Evolutionary conservation across 2,113 vertebrate species (phyloP).

Genomic region (Anolis sagrei): DNA sequence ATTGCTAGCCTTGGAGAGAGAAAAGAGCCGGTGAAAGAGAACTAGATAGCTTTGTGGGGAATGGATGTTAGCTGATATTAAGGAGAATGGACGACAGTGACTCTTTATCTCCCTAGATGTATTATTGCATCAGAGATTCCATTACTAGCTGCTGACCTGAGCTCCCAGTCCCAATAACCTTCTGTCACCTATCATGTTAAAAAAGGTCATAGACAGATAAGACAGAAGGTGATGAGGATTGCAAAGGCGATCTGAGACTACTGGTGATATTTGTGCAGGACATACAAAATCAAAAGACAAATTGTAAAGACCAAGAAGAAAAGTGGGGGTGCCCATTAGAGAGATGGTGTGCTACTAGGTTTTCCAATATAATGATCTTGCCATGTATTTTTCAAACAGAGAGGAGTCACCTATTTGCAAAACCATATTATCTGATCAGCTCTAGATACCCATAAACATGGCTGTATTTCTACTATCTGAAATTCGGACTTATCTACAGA

Average conservation of each 20-base stretch:
- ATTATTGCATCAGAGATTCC: not conserved
- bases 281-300: not conserved
- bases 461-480: not conserved
- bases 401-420: too few relatives aligned
- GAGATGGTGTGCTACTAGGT: not conserved
- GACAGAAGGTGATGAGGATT: not conserved
- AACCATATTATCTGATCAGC: too few relatives aligned
- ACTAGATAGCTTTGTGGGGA: slow-evolving; percentile 6
- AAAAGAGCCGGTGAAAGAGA: not conserved
- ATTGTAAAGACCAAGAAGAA: not conserved
- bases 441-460: not conserved
- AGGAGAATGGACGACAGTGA: slow-evolving; percentile 13
- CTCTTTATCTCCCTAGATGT: not conserved
- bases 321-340: not conserved
- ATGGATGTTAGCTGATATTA: slow-evolving; percentile 22
- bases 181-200: not conserved
- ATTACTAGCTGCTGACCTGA: not conserved
- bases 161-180: fast-evolving
- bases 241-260: not conserved
- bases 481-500: not conserved
- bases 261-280: not conserved
- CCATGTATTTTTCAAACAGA: too few relatives aligned
- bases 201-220: not conserved
- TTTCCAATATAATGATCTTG: too few relatives aligned
- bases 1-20: not conserved